Base-by-base conservation (phyloP, 2,888 invertebrate genomes). In the Protonemura montana region DNA sequence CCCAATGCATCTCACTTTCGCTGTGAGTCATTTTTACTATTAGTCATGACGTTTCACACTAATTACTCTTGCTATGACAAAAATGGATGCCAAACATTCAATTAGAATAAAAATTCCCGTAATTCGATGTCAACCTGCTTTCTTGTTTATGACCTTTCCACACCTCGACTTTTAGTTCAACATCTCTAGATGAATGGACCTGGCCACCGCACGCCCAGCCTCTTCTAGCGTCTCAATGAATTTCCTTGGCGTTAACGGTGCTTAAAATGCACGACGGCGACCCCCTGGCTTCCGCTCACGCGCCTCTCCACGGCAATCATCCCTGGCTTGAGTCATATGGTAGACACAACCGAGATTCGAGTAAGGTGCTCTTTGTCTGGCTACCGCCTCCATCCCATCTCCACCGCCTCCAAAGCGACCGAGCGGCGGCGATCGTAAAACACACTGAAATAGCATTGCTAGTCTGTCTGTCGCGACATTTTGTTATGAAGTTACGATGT, bases 381-480 rank as follows among this genome's bases (percentile, higher is more conserved):
- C 59, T 21, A 59, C 59, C 59, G 59, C 59, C 59, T 35, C 35
- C 35, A 35, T 35, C 35, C 35, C 35, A 35, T 10, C 35, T 35
- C 35, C 35, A 10, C 10, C 35, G 35, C 35, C 35, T 35, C 35
- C 35, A 35, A 35, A 6, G 35, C n/a, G n/a, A n/a, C n/a, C n/a
- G n/a, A 6, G 10, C 59, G 59, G 1, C 59, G 59, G 13, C 59
- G 59, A 59, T 59, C 59, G 59, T 59, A 59, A 59, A 59, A 13
- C n/a, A n/a, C n/a, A 59, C 59, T 59, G 59, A 59, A 35, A 59
- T 59, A 59, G 59, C 59, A 59, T 13, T 59, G 59, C 59, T 59
- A 21, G 59, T 2, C 21, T n/a, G 21, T 59, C 59, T 35, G 35
- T 35, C 35, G 3, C 35, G 35, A 35, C 35, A 10, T 35, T 35